These are phyloP conservation scores for Eriocheir sinensis DNA, from an alignment of 1,140 invertebrate species.

Conservation along the genomic window DNA sequence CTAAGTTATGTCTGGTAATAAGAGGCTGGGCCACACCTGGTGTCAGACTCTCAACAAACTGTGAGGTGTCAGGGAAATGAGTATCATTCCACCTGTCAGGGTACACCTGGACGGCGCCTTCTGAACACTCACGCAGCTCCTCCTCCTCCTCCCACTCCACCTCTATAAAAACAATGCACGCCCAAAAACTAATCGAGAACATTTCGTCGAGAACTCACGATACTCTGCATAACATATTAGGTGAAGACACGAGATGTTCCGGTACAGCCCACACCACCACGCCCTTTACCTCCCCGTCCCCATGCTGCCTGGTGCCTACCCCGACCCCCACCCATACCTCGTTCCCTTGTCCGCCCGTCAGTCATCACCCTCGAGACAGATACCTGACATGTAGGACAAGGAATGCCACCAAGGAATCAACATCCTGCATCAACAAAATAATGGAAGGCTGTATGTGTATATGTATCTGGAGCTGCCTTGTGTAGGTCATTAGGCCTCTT, in stretches of 20 bases:
- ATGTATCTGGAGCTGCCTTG: no score
- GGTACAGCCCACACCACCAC: not conserved
- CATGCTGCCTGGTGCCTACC: not conserved
- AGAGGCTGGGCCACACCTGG: not conserved
- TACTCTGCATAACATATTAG: not conserved
- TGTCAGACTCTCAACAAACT: not conserved
- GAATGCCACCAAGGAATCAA: no score
- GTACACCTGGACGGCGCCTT: not conserved
- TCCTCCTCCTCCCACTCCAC: not conserved
- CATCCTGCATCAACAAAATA: no score
- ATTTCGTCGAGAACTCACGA: slow-evolving; percentile 8
- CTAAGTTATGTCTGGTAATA: not conserved
- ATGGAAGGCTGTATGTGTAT: no score
- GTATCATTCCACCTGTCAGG: not conserved
- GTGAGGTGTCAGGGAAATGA: not conserved
- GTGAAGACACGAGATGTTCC: not conserved
- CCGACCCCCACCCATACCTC: not conserved
- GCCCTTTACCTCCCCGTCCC: no score
- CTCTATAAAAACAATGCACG: not conserved
- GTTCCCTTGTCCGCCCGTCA: not conserved
- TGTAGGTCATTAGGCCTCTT: no score
- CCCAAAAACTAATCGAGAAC: slow-evolving; percentile 25
- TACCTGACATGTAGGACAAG: no score
- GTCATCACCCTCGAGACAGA: no score
- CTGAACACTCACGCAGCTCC: not conserved